Conservation (phyloP, 2,113 vertebrate species). For the Dolichotis patagonum region DNA sequence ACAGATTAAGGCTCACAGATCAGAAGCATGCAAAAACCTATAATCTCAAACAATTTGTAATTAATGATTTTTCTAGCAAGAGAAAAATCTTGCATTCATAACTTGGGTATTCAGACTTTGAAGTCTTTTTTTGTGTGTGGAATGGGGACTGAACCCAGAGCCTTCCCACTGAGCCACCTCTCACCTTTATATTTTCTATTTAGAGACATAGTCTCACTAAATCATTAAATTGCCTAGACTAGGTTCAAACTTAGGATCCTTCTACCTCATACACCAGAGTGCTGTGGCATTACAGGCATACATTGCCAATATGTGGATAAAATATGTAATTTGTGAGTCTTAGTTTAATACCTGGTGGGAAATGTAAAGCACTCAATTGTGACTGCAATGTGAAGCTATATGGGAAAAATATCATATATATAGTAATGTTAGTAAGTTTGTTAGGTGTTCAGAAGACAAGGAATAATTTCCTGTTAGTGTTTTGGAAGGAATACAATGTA, state of each 20-base stretch:
- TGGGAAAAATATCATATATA: neutral
- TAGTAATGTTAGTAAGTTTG: neutral
- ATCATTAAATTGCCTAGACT: neutral
- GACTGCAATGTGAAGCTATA: neutral
- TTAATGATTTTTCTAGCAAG: neutral
- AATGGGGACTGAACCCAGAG: neutral
- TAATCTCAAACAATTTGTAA: conserved; percentile 2
- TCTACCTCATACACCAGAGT: neutral
- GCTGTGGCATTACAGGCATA: neutral
- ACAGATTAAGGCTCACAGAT: neutral
- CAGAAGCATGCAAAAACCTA: conserved; percentile 1
- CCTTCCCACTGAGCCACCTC: neutral
- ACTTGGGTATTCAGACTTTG: conserved; percentile 6
- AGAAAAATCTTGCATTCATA: neutral
- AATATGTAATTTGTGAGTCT: neutral
- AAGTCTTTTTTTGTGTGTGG: neutral
- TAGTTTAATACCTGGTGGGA: neutral
- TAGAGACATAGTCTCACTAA: neutral
- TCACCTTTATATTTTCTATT: neutral
- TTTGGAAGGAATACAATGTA: conserved; percentile 1
- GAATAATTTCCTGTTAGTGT: neutral
- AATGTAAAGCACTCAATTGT: neutral
- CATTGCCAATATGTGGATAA: neutral
- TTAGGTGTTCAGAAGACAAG: conserved; percentile 9
- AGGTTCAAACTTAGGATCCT: neutral